Percentiles rank a stretch among this genome's conserved stretches.
Evolutionary conservation across 2,888 invertebrate genomes (phyloP).

Genomic region (Chloroclystis v-ata): DNA sequence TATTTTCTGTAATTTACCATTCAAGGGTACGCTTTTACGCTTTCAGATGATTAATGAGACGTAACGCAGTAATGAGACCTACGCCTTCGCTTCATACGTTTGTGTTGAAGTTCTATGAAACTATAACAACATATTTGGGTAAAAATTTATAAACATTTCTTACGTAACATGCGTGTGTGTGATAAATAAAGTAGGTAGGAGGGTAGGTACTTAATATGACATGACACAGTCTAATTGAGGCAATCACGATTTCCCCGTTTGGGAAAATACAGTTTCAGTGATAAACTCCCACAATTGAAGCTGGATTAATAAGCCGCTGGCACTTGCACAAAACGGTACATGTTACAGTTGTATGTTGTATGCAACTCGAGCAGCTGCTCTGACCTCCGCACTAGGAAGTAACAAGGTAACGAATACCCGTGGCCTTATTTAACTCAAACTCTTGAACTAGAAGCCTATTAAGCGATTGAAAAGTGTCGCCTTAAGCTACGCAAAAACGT

Average conservation of each 20-base stretch:
- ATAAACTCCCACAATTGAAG: background rate
- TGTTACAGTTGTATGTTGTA: background rate
- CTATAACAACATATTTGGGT: too few relatives aligned
- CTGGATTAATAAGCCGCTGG: background rate
- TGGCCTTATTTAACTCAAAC: slow-evolving; percentile 1
- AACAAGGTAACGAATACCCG: slow-evolving; percentile 7
- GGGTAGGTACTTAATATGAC: too few relatives aligned
- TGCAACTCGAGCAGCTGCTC: background rate
- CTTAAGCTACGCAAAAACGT: background rate
- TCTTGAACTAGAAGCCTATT: background rate
- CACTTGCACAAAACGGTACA: slow-evolving; percentile 5
- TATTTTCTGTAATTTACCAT: background rate
- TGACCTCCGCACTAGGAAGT: slow-evolving; percentile 20
- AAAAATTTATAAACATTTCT: too few relatives aligned
- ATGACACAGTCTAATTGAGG: too few relatives aligned
- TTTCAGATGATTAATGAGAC: background rate
- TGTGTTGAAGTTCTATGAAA: too few relatives aligned
- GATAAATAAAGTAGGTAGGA: too few relatives aligned
- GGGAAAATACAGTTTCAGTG: too few relatives aligned
- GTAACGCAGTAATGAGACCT: background rate
- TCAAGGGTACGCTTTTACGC: background rate
- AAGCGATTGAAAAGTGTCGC: background rate
- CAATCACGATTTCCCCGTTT: too few relatives aligned
- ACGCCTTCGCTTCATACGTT: background rate
- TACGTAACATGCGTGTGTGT: too few relatives aligned